Evolutionary conservation across 2,888 invertebrate species (phyloP).

Genomic region (Catocala fraxini): DNA sequence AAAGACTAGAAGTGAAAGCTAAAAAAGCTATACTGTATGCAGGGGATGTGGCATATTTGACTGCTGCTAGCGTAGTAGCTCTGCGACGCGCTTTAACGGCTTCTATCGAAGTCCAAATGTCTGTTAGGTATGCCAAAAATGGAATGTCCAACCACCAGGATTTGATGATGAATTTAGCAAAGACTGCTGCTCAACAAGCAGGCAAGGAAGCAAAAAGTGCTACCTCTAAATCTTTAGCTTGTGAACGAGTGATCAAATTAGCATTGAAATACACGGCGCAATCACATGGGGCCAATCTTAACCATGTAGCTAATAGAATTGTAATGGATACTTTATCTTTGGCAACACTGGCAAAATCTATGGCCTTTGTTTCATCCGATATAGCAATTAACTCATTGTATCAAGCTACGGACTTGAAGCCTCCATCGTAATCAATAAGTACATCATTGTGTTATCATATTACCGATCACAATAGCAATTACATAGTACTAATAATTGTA

Average conservation of each 20-base stretch:
- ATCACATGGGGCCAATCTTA: constrained; percentile 78
- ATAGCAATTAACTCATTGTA: constrained; percentile 83
- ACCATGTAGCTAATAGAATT: constrained; percentile 81
- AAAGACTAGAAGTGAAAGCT: constrained; percentile 77
- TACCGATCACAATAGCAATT: neutral
- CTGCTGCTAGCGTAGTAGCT: constrained; percentile 82
- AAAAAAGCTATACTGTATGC: constrained; percentile 83
- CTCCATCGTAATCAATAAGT: constrained; percentile 61
- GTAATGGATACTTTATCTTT: constrained; percentile 81
- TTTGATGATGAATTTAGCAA: constrained; percentile 84
- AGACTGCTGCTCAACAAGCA: constrained; percentile 83
- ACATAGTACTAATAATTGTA: neutral
- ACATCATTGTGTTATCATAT: neutral
- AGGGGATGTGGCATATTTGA: constrained; percentile 82
- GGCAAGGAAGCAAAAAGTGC: constrained; percentile 83
- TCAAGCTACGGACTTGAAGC: constrained; percentile 80
- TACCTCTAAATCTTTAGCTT: constrained; percentile 77
- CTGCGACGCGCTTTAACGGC: constrained; percentile 81
- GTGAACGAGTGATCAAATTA: constrained; percentile 78
- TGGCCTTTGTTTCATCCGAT: constrained; percentile 83
- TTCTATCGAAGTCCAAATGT: constrained; percentile 83
- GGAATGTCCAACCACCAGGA: constrained; percentile 83
- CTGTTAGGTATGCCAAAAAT: constrained; percentile 78
- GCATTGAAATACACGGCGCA: constrained; percentile 82
- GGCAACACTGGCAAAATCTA: constrained; percentile 80